Base-by-base conservation (phyloP, 2,888 invertebrate species). In the Iphiclides podalirius region DNA sequence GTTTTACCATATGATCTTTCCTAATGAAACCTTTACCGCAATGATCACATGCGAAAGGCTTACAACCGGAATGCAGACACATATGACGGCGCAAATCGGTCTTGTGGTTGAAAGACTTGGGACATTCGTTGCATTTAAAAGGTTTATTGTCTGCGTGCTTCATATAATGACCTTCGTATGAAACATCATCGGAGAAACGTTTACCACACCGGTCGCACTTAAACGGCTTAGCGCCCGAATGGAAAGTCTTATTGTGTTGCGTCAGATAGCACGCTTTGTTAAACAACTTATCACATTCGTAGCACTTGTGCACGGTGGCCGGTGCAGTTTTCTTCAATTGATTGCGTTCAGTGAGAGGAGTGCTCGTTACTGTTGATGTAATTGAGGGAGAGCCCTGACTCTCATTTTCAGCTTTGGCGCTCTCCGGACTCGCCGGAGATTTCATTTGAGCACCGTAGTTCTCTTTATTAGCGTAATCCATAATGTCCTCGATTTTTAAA, bases 1-100 rank as follows among this genome's bases (percentile, higher is more conserved):
- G 96, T 77, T 96, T 96, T 59, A 95, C 91, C 95, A 96, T 95
- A 80, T 96, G 96, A 83, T 97, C 96, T 80, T 95, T 95, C 60
- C 96, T 91, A 64, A 95, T 96, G 79, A 97, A 97, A 42, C 96
- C 95, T 79, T 96, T 96, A 53, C 93, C 92, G 78, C 96, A 97
- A 55, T 92, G 92, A 61, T 92, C 91, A 80, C 96, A 97, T 56
- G 92, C 90, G 75, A 93, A 96, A 34, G 96, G 96, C 75, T 95
- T 96, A 66, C 93, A 92, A 40, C 95, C 95, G n/a, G 94, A 94
- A 75, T 96, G 96, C 61, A 95, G 90, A 77, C 95, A 96, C 90
- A 94, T 93, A 83, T 97, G 96, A 57, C 96, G 91, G 54, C 95
- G 91, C 64, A 96, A 87, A 75, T 97, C 96, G 46, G 96, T 96